Conservation (phyloP, 2,888 invertebrate species). For the Agriopis aurantiaria region DNA sequence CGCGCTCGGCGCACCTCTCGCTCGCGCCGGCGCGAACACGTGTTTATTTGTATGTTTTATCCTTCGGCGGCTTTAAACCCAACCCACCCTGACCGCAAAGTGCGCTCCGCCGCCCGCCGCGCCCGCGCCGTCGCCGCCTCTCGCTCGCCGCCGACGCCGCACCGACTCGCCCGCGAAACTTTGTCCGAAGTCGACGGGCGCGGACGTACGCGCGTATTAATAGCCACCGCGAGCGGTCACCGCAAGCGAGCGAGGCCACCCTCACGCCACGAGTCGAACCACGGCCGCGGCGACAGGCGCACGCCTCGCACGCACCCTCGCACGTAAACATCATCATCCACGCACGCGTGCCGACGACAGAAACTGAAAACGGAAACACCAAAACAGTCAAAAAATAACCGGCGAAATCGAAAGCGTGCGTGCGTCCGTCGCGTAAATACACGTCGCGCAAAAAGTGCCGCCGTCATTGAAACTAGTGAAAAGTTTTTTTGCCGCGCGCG, state of each 20-base stretch:
- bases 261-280: slow-evolving; percentile 65
- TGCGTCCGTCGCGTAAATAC: slow-evolving; percentile 79
- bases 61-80: slow-evolving; percentile 89
- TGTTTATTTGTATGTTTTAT: slow-evolving; percentile 88
- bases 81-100: slow-evolving; percentile 90
- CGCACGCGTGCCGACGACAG: slow-evolving; percentile 47
- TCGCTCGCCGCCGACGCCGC: slow-evolving; percentile 76
- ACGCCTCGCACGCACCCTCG: slow-evolving; percentile 68
- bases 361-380: slow-evolving; percentile 52
- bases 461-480: slow-evolving; percentile 86
- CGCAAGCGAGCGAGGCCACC: slow-evolving; percentile 68
- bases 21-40: slow-evolving; percentile 88
- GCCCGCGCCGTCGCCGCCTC: slow-evolving; percentile 84
- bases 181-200: slow-evolving; percentile 85
- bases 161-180: slow-evolving; percentile 83
- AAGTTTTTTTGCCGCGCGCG: slow-evolving; percentile 82
- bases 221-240: slow-evolving; percentile 81
- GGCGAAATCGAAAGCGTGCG: slow-evolving; percentile 76
- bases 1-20: slow-evolving; percentile 75
- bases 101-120: slow-evolving; percentile 86
- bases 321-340: slow-evolving; percentile 52
- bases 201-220: slow-evolving; percentile 84
- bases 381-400: slow-evolving; percentile 56
- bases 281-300: slow-evolving; percentile 65
- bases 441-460: slow-evolving; percentile 82